Evolutionary conservation across 1,140 invertebrate species (phyloP).

Genomic region (Saccostrea cuccullata): DNA sequence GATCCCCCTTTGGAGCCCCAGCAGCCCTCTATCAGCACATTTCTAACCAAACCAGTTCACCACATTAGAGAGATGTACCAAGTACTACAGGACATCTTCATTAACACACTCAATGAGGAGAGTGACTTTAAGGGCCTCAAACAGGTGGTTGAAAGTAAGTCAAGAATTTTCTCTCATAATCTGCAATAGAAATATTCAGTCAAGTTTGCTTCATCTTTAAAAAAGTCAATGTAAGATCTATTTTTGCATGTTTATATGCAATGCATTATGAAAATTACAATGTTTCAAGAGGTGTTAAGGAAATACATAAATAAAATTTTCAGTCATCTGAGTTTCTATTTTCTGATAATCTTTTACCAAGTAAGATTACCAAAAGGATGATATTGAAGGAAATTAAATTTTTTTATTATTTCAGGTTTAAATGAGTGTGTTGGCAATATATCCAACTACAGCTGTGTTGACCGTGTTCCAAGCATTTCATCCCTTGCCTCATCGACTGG

Average conservation of each 20-base stretch:
- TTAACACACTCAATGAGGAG: constrained; percentile 61
- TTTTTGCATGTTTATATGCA: no score
- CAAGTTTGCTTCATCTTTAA: no score
- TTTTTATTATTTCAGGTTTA: constrained; percentile 57
- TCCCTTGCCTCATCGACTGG: constrained; percentile 63
- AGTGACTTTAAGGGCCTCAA: constrained; percentile 68
- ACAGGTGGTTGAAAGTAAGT: constrained; percentile 70
- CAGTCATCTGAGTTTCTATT: no score
- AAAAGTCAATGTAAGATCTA: no score
- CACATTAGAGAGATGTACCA: constrained; percentile 72
- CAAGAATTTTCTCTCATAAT: neutral
- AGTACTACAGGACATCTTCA: constrained; percentile 69
- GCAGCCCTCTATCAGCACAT: constrained; percentile 71
- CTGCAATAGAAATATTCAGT: neutral
- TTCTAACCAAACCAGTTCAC: constrained; percentile 71
- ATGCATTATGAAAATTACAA: no score
- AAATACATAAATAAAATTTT: no score
- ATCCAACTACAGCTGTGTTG: constrained; percentile 70
- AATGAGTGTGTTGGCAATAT: constrained; percentile 70
- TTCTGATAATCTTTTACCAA: no score
- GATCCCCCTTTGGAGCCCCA: constrained; percentile 60
- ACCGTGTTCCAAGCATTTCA: constrained; percentile 66
- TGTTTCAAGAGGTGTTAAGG: no score
- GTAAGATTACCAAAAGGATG: no score
- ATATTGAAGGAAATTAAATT: no score